phyloP scores from a whole-genome alignment of 2,888 invertebrate genomes.

The Chironomus tentans region DNA sequence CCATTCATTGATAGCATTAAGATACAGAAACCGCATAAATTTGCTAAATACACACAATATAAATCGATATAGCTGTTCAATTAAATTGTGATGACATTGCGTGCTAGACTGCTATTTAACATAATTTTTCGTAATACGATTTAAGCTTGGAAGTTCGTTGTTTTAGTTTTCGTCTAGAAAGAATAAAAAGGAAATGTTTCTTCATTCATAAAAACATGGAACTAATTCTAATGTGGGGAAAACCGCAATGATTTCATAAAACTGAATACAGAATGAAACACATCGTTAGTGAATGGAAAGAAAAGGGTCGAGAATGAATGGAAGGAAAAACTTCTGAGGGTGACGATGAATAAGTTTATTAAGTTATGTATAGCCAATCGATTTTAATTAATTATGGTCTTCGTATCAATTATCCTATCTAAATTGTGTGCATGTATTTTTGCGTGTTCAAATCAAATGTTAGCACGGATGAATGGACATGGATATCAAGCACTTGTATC shows the following conservation, averaged over 20 bases:
- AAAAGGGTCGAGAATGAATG: neutral
- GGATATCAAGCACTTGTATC: too few species aligned
- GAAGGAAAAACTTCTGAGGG: neutral
- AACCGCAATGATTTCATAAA: neutral
- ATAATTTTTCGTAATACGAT: neutral
- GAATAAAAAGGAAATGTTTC: neutral
- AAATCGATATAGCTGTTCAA: neutral
- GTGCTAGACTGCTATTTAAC: neutral
- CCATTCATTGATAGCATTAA: neutral
- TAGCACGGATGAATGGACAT: neutral
- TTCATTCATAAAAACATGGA: neutral
- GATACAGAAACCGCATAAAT: neutral
- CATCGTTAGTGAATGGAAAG: neutral
- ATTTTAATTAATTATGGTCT: neutral
- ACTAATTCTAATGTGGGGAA: neutral
- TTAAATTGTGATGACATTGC: neutral
- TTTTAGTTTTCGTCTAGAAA: neutral
- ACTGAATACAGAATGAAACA: neutral
- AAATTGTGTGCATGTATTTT: neutral
- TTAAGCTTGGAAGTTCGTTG: neutral
- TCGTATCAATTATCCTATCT: too few species aligned
- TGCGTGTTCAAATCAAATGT: neutral
- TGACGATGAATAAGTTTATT: neutral
- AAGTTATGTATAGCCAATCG: neutral
- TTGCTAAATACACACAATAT: neutral